Evolutionary conservation across 53 echinoderm and acorn worm genomes (phyloP).

Genomic region (Echinarachnius parma): DNA sequence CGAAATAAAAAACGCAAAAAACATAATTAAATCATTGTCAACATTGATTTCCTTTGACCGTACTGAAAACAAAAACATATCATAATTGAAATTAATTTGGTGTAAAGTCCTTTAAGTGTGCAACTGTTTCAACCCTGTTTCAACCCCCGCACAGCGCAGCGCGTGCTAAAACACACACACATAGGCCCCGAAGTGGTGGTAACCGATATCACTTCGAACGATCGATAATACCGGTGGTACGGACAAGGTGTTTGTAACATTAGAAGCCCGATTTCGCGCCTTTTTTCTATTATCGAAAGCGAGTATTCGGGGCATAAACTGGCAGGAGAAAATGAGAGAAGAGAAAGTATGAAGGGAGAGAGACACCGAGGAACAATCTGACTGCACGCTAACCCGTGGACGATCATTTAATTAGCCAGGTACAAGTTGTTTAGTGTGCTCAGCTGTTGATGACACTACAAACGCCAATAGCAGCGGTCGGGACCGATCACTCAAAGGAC

Average conservation of each 20-base stretch:
- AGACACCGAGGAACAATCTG: conserved; percentile 21
- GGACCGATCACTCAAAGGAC: conserved; percentile 25
- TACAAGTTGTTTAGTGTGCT: conserved; percentile 29
- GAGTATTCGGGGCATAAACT: no score
- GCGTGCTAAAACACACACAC: conserved; percentile 14
- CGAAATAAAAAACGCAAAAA: no score
- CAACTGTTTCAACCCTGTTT: neutral
- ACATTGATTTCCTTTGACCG: no score
- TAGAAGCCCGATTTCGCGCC: conserved; percentile 39
- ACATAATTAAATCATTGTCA: no score
- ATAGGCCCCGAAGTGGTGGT: conserved; percentile 36
- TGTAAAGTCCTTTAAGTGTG: neutral
- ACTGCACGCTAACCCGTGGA: conserved; percentile 13
- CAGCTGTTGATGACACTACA: conserved; percentile 40
- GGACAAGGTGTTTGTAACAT: conserved; percentile 50
- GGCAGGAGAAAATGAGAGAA: conserved; percentile 10
- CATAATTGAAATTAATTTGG: no score
- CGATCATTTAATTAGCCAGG: conserved; percentile 51
- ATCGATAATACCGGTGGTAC: conserved; percentile 41
- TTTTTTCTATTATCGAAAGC: conserved; percentile 13
- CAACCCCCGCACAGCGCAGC: no score
- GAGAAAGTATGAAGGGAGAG: conserved; percentile 3
- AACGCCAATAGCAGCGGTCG: conserved; percentile 14
- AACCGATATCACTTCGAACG: conserved; percentile 28
- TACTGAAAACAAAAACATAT: no score